Conservation (phyloP, 1,140 invertebrate genomes). For the Drosophila arizonae region DNA sequence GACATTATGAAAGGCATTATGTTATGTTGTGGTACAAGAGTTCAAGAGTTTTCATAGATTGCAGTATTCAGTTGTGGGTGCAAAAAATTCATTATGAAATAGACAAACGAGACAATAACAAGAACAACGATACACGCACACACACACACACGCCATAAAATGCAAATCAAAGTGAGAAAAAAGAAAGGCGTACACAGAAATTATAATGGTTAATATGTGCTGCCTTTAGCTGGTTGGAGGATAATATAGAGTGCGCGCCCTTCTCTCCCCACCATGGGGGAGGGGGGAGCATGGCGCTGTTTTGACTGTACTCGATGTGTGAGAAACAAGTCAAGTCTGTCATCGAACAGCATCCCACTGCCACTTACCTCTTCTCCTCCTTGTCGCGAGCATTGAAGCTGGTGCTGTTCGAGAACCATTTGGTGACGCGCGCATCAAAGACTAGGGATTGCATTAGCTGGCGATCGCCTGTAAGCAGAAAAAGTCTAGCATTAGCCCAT, state of each 20-base stretch:
- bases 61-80: constrained; percentile 62
- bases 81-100: constrained; percentile 67
- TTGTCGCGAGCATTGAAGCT: constrained; percentile 85
- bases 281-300: constrained; percentile 13
- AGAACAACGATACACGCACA: background rate
- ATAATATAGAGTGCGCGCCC: background rate
- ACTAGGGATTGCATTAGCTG: constrained; percentile 92
- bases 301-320: constrained; percentile 71
- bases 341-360: background rate
- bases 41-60: constrained; percentile 61
- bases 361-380: constrained; percentile 87
- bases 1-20: constrained; percentile 67
- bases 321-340: constrained; percentile 38
- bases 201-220: constrained; percentile 66
- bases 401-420: constrained; percentile 91
- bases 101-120: constrained; percentile 50
- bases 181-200: constrained; percentile 69
- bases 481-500: background rate
- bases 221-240: constrained; percentile 31
- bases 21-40: constrained; percentile 59
- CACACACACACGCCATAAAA: constrained; percentile 45
- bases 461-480: constrained; percentile 87
- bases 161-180: constrained; percentile 78
- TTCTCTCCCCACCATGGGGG: too few relatives aligned
- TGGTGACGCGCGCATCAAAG: constrained; percentile 93